Evolutionary conservation across 2,888 invertebrate genomes (phyloP), one percentile per base, ranked within the genome.

Genomic region (Pilophorus perplexus): DNA sequence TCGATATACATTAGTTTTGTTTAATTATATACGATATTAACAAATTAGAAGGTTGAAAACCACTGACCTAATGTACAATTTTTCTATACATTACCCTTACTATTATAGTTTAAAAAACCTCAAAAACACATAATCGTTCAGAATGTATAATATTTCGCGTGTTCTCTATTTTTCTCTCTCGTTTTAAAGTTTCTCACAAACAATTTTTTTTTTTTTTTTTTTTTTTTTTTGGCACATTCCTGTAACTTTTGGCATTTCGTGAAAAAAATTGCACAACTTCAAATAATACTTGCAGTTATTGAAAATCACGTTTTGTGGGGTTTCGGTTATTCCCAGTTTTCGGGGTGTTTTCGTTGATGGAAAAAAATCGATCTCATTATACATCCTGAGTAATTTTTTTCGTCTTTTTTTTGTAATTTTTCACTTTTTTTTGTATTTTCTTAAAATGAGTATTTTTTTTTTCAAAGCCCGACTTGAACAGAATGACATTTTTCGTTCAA

Each of bases 21-120:
- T 40, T 37, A 40, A 27, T 59, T 42, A 59, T 59, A 59, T 59
- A 59, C 59, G 40, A 59, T 59, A 59, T 59, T 59, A 52, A 50
- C 44, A 40, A 64, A 64, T 64, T 64, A 64, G 46, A 64, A 64
- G 54, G 65, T 48, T 55, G 46, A 50, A 65, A 65, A 65, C 65
- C 65, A 65, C 65, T 65, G 54, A 55, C 65, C 65, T 65, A 65
- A 65, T 55, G 50, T 65, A 64, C 64, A 64, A 50, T 64, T 64
- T 60, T 64, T 50, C 50, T 64, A 48, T 64, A 64, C 50, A 64
- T 38, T 50, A 50, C 50, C 50, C 64, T 64, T 64, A 50, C 40
- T 50, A 64, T 64, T 50, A 64, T 64, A 64, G 64, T 50, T 64
- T 64, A 38, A 50, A 64, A 64, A 64, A 64, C 23, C 64, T 50